Evolutionary conservation across 2,888 invertebrate genomes (phyloP), one percentile per base, ranked within the genome.

Genomic region (Liodrosophila aerea): DNA sequence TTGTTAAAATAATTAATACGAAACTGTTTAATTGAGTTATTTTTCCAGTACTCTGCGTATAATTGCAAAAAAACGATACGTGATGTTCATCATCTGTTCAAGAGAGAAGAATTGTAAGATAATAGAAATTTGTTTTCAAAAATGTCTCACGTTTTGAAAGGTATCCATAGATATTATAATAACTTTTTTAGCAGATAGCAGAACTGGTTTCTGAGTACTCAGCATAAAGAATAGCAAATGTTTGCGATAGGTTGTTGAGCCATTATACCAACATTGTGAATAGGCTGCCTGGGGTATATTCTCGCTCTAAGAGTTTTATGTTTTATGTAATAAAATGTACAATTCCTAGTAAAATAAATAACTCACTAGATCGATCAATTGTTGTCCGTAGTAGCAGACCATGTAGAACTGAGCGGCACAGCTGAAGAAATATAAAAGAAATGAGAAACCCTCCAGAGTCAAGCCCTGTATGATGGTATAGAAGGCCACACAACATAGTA

Each of bases 401-500:
- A 53, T 45, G 33, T 54, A 63, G 4, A 63, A 63, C 40, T 63
- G 63, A 8, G 49, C 45, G 8, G 53, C 41, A 7, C 59, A 44
- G 8, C 40, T 63, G 9, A 59, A 13, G 15, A 63, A 53, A 44
- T 40, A 63, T 1, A 45, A 7, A 9, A 37, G 41, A 49, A 56
- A 56, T 0, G 56, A 56, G 2, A 41, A 16, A 3, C 49, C 49
- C 15, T 22, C 18, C 4, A 49, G 13, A 18, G 34, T 56, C 1
- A 56, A 9, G 1, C 56, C 56, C 1, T 22, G 29, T 4, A 59
- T 7, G 8, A 63, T 43, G 0, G 49, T 59, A n/a, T 59, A 53
- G 31, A 59, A 47, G 9, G 59, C 63, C 0, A 44, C 53, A 36
- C 53, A 49, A 30, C 63, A 63, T 4, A 63, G 49, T 0, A 29